Evolutionary conservation across 2,113 vertebrate genomes (phyloP).

Genomic region (Scomber scombrus): DNA sequence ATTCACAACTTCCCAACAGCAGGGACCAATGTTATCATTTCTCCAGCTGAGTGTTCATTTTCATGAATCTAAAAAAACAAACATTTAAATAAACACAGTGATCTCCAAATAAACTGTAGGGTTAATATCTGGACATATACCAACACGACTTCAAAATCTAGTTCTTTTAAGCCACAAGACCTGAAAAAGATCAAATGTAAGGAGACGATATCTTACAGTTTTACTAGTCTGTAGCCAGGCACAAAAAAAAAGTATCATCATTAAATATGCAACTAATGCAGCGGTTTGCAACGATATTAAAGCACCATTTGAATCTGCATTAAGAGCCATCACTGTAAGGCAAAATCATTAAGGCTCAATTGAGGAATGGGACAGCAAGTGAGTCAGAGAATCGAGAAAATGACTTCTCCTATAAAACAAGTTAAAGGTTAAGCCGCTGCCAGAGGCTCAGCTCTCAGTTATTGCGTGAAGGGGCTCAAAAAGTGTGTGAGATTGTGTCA

Average conservation of each 20-base stretch:
- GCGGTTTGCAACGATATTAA: constrained; percentile 2
- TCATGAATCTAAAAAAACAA: not conserved
- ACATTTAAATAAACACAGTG: not conserved
- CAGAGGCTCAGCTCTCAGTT: constrained; percentile 30
- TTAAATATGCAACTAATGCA: constrained; percentile 10
- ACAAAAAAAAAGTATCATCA: not conserved
- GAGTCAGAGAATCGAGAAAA: constrained; percentile 5
- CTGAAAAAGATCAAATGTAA: not conserved
- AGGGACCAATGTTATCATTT: not conserved
- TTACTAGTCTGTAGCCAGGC: not conserved
- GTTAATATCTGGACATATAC: not conserved
- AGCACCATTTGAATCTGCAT: not conserved
- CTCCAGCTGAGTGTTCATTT: not conserved
- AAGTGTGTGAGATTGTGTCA: not conserved
- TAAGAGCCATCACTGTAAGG: not conserved
- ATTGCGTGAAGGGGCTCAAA: not conserved
- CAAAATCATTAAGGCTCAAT: not conserved
- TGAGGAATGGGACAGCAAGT: too few relatives aligned
- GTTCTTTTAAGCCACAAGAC: not conserved
- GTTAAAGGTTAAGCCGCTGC: not conserved
- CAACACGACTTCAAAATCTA: not conserved
- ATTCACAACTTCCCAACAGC: constrained; percentile 5
- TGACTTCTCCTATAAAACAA: constrained; percentile 27
- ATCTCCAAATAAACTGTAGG: too few relatives aligned
- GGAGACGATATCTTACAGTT: not conserved